Conservation (phyloP, 1,140 invertebrate species). For the Bacillus rossius region DNA sequence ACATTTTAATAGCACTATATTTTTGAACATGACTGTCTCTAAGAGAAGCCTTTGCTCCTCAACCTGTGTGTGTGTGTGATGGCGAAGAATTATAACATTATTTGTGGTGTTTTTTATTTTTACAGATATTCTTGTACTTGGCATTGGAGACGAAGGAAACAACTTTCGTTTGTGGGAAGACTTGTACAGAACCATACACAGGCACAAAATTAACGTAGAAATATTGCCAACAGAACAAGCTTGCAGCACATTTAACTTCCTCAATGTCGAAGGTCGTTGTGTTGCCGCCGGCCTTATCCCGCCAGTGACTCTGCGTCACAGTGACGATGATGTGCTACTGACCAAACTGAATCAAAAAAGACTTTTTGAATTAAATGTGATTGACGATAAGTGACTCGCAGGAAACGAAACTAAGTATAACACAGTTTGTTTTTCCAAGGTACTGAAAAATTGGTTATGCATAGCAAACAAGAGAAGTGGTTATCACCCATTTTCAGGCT, state of each 20-base stretch:
- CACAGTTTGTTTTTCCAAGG: too few species aligned
- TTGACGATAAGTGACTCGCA: too few species aligned
- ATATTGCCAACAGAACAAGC: conserved; percentile 70
- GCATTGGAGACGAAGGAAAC: conserved; percentile 54
- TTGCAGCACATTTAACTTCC: conserved; percentile 76
- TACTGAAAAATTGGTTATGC: too few species aligned
- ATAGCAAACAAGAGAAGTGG: too few species aligned
- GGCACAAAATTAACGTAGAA: conserved; percentile 59
- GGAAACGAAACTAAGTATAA: too few species aligned
- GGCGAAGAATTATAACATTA: too few species aligned
- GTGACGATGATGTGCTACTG: conserved; percentile 29
- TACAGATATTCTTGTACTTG: conserved; percentile 72
- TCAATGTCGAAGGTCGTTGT: conserved; percentile 66
- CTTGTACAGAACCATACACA: conserved; percentile 48
- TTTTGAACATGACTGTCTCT: neutral
- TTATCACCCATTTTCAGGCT: too few species aligned
- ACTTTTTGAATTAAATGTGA: neutral
- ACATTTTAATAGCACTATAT: too few species aligned
- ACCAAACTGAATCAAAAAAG: conserved; percentile 3
- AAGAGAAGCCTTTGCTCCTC: neutral
- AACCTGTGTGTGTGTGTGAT: too few species aligned
- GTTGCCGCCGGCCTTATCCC: conserved; percentile 75
- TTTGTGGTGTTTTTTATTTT: conserved; percentile 7
- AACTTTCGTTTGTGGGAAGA: conserved; percentile 36
- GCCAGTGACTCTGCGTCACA: conserved; percentile 42